A percentile compares a stretch with the other conserved stretches of the same genome.
phyloP scores from a whole-genome alignment of 2,888 invertebrate genomes.

The Meliscaeva auricollis region DNA sequence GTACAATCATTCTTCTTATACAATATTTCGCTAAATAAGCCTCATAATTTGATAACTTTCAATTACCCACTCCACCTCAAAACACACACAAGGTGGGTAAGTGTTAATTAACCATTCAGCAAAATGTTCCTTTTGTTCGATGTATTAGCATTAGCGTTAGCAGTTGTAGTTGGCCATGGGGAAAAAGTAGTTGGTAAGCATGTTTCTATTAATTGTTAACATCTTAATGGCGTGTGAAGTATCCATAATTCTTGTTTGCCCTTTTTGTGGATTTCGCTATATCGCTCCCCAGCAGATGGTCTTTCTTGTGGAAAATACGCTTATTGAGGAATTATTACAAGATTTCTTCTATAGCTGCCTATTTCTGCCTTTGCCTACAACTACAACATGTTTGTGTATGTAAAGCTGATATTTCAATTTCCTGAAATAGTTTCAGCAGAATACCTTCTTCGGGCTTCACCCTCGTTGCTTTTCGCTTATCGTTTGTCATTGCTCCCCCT shows the following conservation, averaged over 20 bases:
- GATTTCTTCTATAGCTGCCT: slow-evolving; percentile 25
- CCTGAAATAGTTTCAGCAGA: slow-evolving; percentile 18
- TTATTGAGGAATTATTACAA: slow-evolving; percentile 51
- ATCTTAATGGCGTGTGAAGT: slow-evolving; percentile 62
- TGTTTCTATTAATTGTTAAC: slow-evolving; percentile 67
- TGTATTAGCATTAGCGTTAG: neutral
- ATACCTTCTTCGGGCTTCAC: slow-evolving; percentile 4
- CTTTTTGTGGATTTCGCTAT: slow-evolving; percentile 13
- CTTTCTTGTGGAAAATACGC: slow-evolving; percentile 53
- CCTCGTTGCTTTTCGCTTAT: neutral
- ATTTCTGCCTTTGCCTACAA: neutral
- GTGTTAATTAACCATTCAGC: slow-evolving; percentile 38
- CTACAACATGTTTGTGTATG: neutral
- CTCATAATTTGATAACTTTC: slow-evolving; percentile 36
- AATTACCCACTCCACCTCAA: slow-evolving; percentile 26
- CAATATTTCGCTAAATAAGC: slow-evolving; percentile 2
- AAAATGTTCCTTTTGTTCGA: slow-evolving; percentile 26
- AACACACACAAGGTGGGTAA: slow-evolving; percentile 11
- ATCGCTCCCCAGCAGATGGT: slow-evolving; percentile 28
- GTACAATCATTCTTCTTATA: neutral
- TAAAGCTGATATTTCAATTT: slow-evolving; percentile 24
- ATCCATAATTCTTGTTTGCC: slow-evolving; percentile 49
- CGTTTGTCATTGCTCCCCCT: neutral
- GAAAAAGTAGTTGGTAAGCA: slow-evolving; percentile 44
- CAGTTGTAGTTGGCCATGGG: slow-evolving; percentile 9